Evolutionary conservation across 1,140 invertebrate genomes (phyloP).

Genomic region (Drosophila willistoni): DNA sequence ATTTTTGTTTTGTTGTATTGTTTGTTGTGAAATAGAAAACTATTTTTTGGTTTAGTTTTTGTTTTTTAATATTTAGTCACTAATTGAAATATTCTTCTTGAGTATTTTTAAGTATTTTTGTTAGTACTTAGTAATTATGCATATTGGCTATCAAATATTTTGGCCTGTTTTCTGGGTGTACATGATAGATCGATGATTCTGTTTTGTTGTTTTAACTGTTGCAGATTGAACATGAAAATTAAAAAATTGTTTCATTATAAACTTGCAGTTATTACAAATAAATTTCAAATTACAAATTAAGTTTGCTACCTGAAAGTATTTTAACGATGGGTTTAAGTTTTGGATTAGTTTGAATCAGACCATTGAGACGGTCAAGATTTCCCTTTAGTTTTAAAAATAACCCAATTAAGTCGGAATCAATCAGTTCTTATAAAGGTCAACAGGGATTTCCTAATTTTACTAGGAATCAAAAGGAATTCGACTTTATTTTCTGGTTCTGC

Average conservation of each 20-base stretch:
- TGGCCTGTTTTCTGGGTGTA: slow-evolving; percentile 54
- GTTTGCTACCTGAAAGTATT: no score
- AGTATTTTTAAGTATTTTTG: slow-evolving; percentile 43
- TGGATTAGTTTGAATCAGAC: no score
- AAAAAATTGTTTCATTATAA: slow-evolving; percentile 37
- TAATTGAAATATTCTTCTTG: slow-evolving; percentile 70
- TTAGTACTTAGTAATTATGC: slow-evolving; percentile 41
- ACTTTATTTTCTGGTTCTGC: neutral
- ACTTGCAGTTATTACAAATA: neutral
- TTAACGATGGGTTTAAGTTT: no score
- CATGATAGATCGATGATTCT: slow-evolving; percentile 58
- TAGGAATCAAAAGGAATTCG: no score
- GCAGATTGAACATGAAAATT: slow-evolving; percentile 51
- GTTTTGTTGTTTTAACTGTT: slow-evolving; percentile 30
- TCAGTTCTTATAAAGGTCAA: no score
- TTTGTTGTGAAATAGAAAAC: slow-evolving; percentile 69
- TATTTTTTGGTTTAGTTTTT: slow-evolving; percentile 50
- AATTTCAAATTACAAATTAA: neutral
- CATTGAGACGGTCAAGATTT: no score
- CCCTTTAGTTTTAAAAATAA: no score
- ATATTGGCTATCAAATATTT: slow-evolving; percentile 76
- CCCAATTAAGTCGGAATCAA: no score
- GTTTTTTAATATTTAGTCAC: slow-evolving; percentile 30
- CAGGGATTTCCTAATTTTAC: no score
- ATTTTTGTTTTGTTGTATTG: slow-evolving; percentile 20